Evolutionary conservation across 2,113 vertebrate species (phyloP), one percentile per base, ranked within the genome.

Genomic region (Centropus unirufus): DNA sequence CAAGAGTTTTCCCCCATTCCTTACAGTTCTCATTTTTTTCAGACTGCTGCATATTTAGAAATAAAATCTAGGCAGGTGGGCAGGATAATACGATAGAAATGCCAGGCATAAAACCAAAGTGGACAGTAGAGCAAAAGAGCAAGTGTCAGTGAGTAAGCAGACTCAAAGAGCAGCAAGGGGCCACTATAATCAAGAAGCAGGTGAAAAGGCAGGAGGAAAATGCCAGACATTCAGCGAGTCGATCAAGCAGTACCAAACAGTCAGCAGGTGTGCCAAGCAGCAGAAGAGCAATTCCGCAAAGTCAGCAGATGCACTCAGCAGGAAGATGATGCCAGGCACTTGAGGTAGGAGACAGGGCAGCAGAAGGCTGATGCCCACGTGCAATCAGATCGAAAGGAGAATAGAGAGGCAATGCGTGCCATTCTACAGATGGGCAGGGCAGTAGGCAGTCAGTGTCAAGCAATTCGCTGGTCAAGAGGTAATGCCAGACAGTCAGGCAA

Each of bases 211-310:
- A 97, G 79, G 79, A 96, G 69, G 63, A 88, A 90, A 97, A 96
- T n/a, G 94, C 92, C 96, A 96, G 78, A 79, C 95, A 96, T 55
- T 94, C 72, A 95, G 97, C 96, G 95, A 77, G 92, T 91, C 18
- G 87, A 92, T 84, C 96, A 93, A 96, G 96, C 94, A 94, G 74
- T 66, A 95, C 58, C 80, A 85, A 87, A 83, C 80, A 93, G 89
- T 93, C 83, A 97, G 92, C 95, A 96, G 84, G 96, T 96, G 84
- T 72, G 95, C 73, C 97, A 98, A 98, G 96, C 97, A 97, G 92
- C 89, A 96, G 88, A 93, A 86, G 95, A 92, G 78, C 92, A 97
- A 92, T 34, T 90, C 69, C 74, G 89, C 96, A 74, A 89, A 87
- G 91, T 96, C 87, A 96, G 96, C 96, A 97, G 95, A 91, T 95